phyloP scores from a whole-genome alignment of 2,888 invertebrate genomes.

The Steinernema hermaphroditum region DNA sequence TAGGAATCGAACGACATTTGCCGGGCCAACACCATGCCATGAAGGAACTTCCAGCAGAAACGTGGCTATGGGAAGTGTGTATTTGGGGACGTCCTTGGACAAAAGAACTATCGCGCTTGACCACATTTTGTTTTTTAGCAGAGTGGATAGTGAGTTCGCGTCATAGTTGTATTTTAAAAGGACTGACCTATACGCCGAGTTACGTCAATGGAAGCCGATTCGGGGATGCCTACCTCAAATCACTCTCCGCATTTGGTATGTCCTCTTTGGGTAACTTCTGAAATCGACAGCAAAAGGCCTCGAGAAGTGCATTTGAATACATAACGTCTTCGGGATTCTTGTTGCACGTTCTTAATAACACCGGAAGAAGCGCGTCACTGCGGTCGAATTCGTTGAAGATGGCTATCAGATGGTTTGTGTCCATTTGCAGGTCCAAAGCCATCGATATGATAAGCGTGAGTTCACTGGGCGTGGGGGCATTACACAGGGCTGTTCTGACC shows the following conservation, averaged over 20 bases:
- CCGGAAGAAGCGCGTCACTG: conserved; percentile 12
- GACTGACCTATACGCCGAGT: conserved; percentile 24
- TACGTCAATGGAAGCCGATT: background rate
- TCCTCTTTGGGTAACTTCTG: conserved; percentile 11
- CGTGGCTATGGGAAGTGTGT: conserved; percentile 35
- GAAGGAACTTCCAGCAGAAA: conserved; percentile 38
- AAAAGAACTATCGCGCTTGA: conserved; percentile 43
- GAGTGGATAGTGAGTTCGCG: conserved; percentile 32
- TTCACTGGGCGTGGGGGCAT: conserved; percentile 9
- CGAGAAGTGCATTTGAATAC: background rate
- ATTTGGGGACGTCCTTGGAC: conserved; percentile 27
- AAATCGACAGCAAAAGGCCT: conserved; percentile 23
- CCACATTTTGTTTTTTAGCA: conserved; percentile 41
- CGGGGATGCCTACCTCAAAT: background rate
- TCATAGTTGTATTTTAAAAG: conserved; percentile 38
- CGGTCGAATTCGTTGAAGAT: conserved; percentile 21
- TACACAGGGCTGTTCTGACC: conserved; percentile 8
- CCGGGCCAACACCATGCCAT: conserved; percentile 25
- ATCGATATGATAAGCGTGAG: conserved; percentile 11
- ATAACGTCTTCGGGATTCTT: conserved; percentile 1
- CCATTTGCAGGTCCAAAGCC: conserved; percentile 22
- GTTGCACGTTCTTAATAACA: conserved; percentile 5
- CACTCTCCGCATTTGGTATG: background rate
- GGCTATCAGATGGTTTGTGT: conserved; percentile 13
- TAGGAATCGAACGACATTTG: conserved; percentile 35